Base-by-base conservation (phyloP, 2,113 vertebrate species). In the Himantopus leucocephalus region DNA sequence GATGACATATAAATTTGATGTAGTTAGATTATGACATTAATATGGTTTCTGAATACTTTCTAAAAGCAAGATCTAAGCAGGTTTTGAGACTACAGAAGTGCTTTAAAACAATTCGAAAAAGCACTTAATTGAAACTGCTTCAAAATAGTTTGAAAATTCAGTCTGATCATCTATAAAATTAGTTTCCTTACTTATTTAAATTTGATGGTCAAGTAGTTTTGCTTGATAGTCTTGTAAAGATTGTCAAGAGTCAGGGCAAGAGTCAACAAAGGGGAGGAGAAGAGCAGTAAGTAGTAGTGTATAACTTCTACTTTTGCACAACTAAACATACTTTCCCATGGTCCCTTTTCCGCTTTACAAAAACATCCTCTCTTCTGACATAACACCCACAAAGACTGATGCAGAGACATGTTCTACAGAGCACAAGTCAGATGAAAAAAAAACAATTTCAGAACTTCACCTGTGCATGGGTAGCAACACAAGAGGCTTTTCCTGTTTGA, bases 81-180 rank as follows among this genome's bases (percentile, higher is more conserved):
- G 16, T 35, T 90, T 92, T 59, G 41, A 94, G 20, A 74, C 6
- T 4, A 3, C 19, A 43, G 47, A 88, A 88, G 8, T 66, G 14
- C 48, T 88, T 84, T 85, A 75, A 89, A 89, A 52, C 12, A 56
- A 72, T 78, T 63, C 48, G 14, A 30, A 74, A 64, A 85, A 45
- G 2, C 52, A 37, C 9, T 76, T 76, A 60, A 62, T 34, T 88
- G 67, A 92, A 94, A 78, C 17, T 22, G 3, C 11, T 79, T 75
- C 41, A 75, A 95, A 91, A 60, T 68, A 82, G 73, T 95, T 95
- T 91, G 52, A 92, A 89, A 87, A 60, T 53, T 72, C 52, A 56
- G 9, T n/a, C 21, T 41, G 48, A 66, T 78, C 30, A 64, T 56
- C 37, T 70, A 24, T 45, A 83, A 93, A 94, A 85, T 47, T 18